Conservation (phyloP, 2,888 invertebrate species). For the Galeruca laticollis region DNA sequence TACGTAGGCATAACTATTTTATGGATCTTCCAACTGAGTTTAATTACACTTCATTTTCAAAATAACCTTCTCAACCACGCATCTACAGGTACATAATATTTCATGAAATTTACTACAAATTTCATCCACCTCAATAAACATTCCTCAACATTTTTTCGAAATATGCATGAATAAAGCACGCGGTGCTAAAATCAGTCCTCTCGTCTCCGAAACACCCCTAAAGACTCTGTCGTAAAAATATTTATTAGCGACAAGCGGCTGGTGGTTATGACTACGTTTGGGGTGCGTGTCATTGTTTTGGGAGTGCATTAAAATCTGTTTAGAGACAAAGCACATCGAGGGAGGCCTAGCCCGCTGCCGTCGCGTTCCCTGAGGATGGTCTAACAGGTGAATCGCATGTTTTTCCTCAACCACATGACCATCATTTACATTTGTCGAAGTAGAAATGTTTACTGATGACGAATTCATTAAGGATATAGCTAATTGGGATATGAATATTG, state of each 20-base stretch:
- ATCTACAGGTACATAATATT: neutral
- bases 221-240: constrained; percentile 55
- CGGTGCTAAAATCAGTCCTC: neutral
- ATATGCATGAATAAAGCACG: neutral
- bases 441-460: constrained; percentile 33
- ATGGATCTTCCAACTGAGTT: too few relatives aligned
- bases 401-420: constrained; percentile 38
- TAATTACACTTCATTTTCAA: too few relatives aligned
- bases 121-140: neutral
- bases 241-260: constrained; percentile 59
- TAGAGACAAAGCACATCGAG: constrained; percentile 61
- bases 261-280: constrained; percentile 57
- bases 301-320: constrained; percentile 71
- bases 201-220: constrained; percentile 15
- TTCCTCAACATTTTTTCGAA: neutral
- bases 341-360: constrained; percentile 56
- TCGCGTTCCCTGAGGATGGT: constrained; percentile 62
- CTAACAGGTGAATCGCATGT: constrained; percentile 68
- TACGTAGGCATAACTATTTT: too few relatives aligned
- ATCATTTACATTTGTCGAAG: constrained; percentile 43
- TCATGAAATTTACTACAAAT: neutral
- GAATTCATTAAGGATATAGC: constrained; percentile 33
- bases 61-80: too few relatives aligned
- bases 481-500: constrained; percentile 19
- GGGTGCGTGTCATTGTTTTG: constrained; percentile 64